Evolutionary conservation across 2,113 vertebrate species (phyloP), one percentile per base, ranked within the genome.

Genomic region (Pterophyllum scalare): DNA sequence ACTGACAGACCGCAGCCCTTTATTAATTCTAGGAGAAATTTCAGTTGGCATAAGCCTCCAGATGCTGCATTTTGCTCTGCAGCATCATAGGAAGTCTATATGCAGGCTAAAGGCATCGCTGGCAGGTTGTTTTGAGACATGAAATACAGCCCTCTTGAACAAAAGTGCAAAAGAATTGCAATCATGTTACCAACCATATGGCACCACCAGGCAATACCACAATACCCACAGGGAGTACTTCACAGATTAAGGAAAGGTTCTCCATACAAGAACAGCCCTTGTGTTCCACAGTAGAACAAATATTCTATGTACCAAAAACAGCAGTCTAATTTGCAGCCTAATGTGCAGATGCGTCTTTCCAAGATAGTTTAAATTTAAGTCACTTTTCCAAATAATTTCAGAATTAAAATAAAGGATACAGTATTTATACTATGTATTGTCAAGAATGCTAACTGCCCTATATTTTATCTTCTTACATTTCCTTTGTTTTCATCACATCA

Each of bases 81-180:
- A 10, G 3, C 35, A 8, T 38, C 8, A 10, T 38, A 10, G 35
- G 35, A 38, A 38, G 8, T 38, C 10, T 38, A 10, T 38, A 38
- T 38, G 65, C 22, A 74, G 72, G 77, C n/a, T 28, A 80, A 56
- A 19, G 46, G 38, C 60, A 24, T 59, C 17, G 8, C 7, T 26
- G 54, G n/a, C 31, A 70, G 65, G 77, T 67, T 84, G 84, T 87
- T 57, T 58, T 28, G 52, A 7, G 80, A 77, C 52, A 82, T 38
- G 5, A 76, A 58, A 72, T 52, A 57, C 78, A 61, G 52, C 61
- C 62, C 46, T 85, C 87, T 33, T 26, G 33, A 64, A 15, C 58
- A 38, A 72, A 3, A 2, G 52, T 65, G 58, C 7, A 59, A 59
- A 33, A 56, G 52, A 3, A 1, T 15, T 31, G 5, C 24, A 46